A percentile compares a stretch with the other conserved stretches of the same genome.
These are phyloP conservation scores for Spilogale gracilis DNA, from an alignment of 2,113 vertebrate genomes.

Conservation along the genomic window DNA sequence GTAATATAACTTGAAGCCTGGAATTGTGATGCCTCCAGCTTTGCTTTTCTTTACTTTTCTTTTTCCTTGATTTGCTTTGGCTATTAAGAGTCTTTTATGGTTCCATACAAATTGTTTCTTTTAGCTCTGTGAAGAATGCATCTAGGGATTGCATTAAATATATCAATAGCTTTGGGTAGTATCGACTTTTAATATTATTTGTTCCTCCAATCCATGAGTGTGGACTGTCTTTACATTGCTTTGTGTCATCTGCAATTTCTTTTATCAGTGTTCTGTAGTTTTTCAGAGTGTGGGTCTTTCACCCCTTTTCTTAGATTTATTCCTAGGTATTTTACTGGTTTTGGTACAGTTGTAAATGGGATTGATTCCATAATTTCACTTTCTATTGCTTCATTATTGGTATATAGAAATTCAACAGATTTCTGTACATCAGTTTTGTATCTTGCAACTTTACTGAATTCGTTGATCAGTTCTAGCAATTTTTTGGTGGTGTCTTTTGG, in stretches of 20 bases:
- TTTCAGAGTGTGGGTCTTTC: neutral
- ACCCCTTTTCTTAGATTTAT: neutral
- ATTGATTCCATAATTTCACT: neutral
- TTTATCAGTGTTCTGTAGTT: neutral
- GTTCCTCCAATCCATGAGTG: neutral
- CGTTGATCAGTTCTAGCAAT: neutral
- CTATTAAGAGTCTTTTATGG: neutral
- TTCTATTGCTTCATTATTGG: neutral
- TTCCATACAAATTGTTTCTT: neutral
- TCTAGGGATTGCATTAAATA: neutral
- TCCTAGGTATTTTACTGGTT: neutral
- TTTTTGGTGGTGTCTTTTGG: neutral
- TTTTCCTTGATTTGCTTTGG: neutral
- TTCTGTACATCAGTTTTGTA: neutral
- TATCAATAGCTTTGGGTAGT: neutral
- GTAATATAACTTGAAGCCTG: neutral
- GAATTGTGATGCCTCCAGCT: neutral
- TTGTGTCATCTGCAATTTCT: neutral
- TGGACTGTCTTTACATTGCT: neutral
- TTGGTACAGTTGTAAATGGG: neutral
- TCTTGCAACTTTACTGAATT: neutral
- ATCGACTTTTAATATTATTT: neutral
- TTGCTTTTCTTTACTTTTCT: neutral
- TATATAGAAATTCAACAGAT: neutral
- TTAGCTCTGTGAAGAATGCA: neutral